Evolutionary conservation across 2,888 invertebrate genomes (phyloP), one percentile per base, ranked within the genome.

Genomic region (Agrochola lychnidis): DNA sequence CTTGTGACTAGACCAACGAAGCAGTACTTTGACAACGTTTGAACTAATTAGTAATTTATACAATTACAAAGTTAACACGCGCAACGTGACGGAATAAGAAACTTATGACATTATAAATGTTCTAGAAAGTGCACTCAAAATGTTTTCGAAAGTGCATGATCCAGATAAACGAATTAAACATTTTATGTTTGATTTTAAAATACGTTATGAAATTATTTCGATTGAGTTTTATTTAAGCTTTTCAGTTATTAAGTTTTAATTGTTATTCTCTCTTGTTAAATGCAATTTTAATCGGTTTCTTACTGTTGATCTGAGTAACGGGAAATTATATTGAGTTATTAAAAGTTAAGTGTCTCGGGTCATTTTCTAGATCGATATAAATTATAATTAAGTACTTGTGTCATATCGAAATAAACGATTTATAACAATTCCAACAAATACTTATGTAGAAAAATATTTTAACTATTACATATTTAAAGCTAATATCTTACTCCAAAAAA

Each of bases 81-180:
- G 70, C 70, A 69, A 82, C 82, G 84, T 86, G 85, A 82, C 51
- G 69, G 76, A 80, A 79, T 72, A 76, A 81, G 81, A 89, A 84
- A 76, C 76, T 74, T 82, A 77, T 83, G 80, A 87, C 85, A 85
- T 77, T 71, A 73, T 83, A 81, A 74, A 81, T 79, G 74, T 36
- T 79, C 78, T 87, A 89, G 91, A 91, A 91, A 91, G 91, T 90
- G 81, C 82, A 87, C 82, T 89, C 86, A 87, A 85, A 89, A 82
- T 78, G 77, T 79, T 90, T 91, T 90, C 87, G 89, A 92, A 91
- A 91, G 92, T 87, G 79, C 86, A 86, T 78, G 88, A 87, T 85
- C 79, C 84, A 88, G 73, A 87, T 86, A 68, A 73, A 74, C 36
- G 72, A 75, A 79, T 83, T 79, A 83, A 81, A 87, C 30, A 70